A percentile compares a stretch with the other conserved stretches of the same genome.
Evolutionary conservation across 2,113 vertebrate genomes (phyloP).

Genomic region (Passer domesticus): DNA sequence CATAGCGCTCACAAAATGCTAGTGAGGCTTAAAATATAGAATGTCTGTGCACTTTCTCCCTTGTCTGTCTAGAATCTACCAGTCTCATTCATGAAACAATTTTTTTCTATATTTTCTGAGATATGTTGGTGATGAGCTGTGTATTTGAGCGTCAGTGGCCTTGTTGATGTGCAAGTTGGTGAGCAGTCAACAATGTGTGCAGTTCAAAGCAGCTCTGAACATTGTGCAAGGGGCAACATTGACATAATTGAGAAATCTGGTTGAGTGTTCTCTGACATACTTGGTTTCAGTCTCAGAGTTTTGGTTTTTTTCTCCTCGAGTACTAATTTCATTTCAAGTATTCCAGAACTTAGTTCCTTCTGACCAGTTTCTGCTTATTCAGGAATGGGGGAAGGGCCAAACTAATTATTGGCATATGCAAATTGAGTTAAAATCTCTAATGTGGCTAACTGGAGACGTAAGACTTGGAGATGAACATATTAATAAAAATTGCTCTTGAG

Average conservation of each 20-base stretch:
- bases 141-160: not conserved
- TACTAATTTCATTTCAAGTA: not conserved
- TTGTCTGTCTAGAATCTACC: not conserved
- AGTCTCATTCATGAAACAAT: rapidly evolving
- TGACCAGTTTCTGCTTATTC: not conserved
- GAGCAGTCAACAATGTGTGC: not conserved
- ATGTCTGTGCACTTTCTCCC: not conserved
- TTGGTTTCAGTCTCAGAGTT: not conserved
- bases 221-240: not conserved
- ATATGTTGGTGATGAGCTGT: not conserved
- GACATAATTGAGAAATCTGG: not conserved
- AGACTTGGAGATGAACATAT: not conserved
- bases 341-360: not conserved
- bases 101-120: not conserved
- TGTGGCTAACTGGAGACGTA: not conserved
- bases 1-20: not conserved
- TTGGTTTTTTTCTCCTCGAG: not conserved
- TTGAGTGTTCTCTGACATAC: not conserved
- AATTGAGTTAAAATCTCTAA: not conserved
- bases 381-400: not conserved
- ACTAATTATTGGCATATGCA: not conserved
- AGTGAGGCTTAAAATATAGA: not conserved
- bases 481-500: not conserved
- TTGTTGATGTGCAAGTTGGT: not conserved
- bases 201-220: not conserved